Conservation (phyloP, 2,113 vertebrate species). For the Nematolebias whitei region DNA sequence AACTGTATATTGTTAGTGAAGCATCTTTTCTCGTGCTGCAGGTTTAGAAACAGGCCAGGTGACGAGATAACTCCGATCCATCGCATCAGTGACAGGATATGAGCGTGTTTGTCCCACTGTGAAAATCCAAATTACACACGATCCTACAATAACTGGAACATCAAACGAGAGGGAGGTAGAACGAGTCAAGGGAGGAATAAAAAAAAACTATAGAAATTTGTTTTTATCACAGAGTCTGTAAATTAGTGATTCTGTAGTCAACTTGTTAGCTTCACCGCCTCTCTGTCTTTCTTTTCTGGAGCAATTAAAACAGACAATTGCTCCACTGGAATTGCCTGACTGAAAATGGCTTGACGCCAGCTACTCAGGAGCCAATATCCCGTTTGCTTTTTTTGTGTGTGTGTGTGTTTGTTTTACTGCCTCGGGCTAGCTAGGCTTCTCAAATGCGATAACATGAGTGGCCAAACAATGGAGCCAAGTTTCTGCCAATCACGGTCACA, state of each 20-base stretch:
- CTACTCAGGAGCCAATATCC: constrained; percentile 70
- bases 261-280: constrained; percentile 78
- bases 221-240: constrained; percentile 61
- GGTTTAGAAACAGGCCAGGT: constrained; percentile 26
- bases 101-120: constrained; percentile 34
- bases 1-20: constrained; percentile 3
- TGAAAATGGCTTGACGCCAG: constrained; percentile 63
- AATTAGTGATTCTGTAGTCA: constrained; percentile 75
- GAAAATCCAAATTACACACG: constrained; percentile 56
- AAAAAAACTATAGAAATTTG: constrained; percentile 45
- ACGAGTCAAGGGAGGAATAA: neutral
- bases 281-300: constrained; percentile 69
- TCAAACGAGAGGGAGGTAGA: constrained; percentile 7
- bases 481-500: constrained; percentile 73
- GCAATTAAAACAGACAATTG: constrained; percentile 78
- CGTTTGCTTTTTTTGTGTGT: constrained; percentile 41
- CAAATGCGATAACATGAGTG: constrained; percentile 67
- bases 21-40: constrained; percentile 2
- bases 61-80: constrained; percentile 32
- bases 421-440: constrained; percentile 53
- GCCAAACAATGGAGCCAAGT: constrained; percentile 68
- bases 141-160: constrained; percentile 58
- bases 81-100: constrained; percentile 54
- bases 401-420: constrained; percentile 41
- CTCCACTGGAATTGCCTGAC: constrained; percentile 68